Percentiles rank a stretch among this genome's conserved stretches.
These are phyloP conservation scores for Drosophila sp. DNA, from an alignment of 1,140 invertebrate genomes.

Conservation along the genomic window DNA sequence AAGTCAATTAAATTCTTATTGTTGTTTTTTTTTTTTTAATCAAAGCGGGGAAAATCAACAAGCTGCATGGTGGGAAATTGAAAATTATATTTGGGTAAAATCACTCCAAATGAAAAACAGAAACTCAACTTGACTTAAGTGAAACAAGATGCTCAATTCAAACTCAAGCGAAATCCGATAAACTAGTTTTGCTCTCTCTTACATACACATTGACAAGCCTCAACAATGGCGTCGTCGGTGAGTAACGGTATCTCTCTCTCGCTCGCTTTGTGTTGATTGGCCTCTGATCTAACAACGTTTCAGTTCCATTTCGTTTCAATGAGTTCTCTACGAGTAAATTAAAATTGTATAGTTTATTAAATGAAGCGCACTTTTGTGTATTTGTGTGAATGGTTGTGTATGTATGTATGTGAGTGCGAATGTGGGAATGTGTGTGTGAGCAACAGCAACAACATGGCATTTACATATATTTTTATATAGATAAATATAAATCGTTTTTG, in stretches of 20 bases:
- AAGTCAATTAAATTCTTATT: constrained; percentile 46
- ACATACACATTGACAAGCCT: constrained; percentile 18
- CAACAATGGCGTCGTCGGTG: constrained; percentile 47
- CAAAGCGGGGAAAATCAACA: constrained; percentile 49
- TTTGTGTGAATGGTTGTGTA: constrained; percentile 50
- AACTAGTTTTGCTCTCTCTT: constrained; percentile 32
- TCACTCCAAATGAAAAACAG: constrained; percentile 31
- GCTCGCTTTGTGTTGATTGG: constrained; percentile 49
- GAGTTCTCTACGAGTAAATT: constrained; percentile 67
- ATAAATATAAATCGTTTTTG: constrained; percentile 51
- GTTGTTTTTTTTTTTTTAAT: neutral
- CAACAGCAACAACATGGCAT: constrained; percentile 27
- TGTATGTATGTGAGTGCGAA: constrained; percentile 12
- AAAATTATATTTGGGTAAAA: constrained; percentile 13
- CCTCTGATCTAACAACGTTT: constrained; percentile 21
- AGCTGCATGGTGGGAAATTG: constrained; percentile 46
- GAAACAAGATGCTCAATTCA: neutral
- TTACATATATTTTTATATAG: constrained; percentile 41
- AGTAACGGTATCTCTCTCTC: constrained; percentile 18
- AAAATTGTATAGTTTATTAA: constrained; percentile 83
- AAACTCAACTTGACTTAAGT: constrained; percentile 1
- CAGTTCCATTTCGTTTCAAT: constrained; percentile 54
- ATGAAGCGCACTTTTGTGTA: constrained; percentile 81
- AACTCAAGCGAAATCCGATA: constrained; percentile 18
- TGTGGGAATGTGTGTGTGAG: neutral